Conservation (phyloP, 2,888 invertebrate genomes). For the Drosophila rellima region DNA sequence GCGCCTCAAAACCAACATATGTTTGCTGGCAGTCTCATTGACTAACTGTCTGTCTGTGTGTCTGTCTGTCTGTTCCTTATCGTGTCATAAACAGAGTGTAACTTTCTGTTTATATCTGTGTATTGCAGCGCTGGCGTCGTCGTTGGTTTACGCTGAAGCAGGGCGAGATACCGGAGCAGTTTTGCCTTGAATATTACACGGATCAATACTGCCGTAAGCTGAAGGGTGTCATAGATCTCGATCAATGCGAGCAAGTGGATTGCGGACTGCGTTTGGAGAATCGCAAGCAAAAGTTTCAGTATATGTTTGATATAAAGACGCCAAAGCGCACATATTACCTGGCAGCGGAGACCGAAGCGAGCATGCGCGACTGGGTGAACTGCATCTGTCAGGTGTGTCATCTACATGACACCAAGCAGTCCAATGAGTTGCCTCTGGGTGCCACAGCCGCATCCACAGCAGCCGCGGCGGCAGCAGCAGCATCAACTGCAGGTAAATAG, state of each 20-base stretch:
- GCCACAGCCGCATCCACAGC: slow-evolving; percentile 55
- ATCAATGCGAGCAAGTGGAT: slow-evolving; percentile 98
- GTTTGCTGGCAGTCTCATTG: slow-evolving; percentile 8
- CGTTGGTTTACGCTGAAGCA: slow-evolving; percentile 97
- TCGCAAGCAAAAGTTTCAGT: slow-evolving; percentile 92
- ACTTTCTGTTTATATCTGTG: slow-evolving; percentile 29
- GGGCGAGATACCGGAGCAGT: slow-evolving; percentile 97
- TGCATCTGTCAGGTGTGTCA: slow-evolving; percentile 97
- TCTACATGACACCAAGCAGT: slow-evolving; percentile 88
- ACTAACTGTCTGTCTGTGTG: slow-evolving; percentile 7
- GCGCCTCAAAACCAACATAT: slow-evolving; percentile 37
- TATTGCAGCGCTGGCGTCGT: slow-evolving; percentile 94
- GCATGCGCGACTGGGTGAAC: slow-evolving; percentile 98
- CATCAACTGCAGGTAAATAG: slow-evolving; percentile 46
- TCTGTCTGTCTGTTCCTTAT: slow-evolving; percentile 31
- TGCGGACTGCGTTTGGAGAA: slow-evolving; percentile 94
- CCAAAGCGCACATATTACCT: slow-evolving; percentile 96
- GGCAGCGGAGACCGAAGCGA: slow-evolving; percentile 95
- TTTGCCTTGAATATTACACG: slow-evolving; percentile 96
- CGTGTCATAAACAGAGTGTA: slow-evolving; percentile 31
- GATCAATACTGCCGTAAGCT: slow-evolving; percentile 93
- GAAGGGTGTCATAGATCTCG: slow-evolving; percentile 96
- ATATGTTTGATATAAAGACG: slow-evolving; percentile 95
- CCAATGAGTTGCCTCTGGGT: slow-evolving; percentile 77
- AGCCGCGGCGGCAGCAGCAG: slow-evolving; percentile 25